phyloP scores from a whole-genome alignment of 2,113 vertebrate genomes.

The Crypturellus undulatus region DNA sequence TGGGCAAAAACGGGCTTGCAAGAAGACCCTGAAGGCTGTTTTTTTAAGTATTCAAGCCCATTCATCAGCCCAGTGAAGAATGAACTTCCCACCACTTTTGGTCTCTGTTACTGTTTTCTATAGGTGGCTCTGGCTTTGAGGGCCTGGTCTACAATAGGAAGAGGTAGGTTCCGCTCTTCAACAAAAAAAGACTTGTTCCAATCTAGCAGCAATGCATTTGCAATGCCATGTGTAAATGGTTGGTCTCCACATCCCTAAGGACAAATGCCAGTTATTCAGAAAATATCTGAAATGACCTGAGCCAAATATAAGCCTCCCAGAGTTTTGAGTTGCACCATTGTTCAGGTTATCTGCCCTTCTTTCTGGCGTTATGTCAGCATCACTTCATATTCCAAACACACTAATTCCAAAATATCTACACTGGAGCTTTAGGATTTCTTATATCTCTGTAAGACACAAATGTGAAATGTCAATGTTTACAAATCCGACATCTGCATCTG shows the following conservation, averaged over 20 bases:
- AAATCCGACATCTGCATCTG: slow-evolving; percentile 30
- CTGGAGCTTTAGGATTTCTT: slow-evolving; percentile 60
- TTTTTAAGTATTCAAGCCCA: neutral
- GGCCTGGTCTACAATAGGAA: neutral
- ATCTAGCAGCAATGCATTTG: neutral
- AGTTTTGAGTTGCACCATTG: neutral
- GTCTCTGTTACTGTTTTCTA: fast-evolving
- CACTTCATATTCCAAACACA: slow-evolving; percentile 9
- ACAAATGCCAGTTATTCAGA: neutral
- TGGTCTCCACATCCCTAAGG: neutral
- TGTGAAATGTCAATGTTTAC: slow-evolving; percentile 51
- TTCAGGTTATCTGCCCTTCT: slow-evolving; percentile 19
- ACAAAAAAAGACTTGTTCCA: neutral
- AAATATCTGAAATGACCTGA: slow-evolving; percentile 1
- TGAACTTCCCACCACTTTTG: neutral
- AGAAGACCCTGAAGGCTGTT: neutral
- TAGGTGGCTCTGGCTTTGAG: neutral
- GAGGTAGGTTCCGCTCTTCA: neutral
- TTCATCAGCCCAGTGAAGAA: neutral
- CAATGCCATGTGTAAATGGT: neutral
- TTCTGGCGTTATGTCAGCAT: slow-evolving; percentile 13
- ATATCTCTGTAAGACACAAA: slow-evolving; percentile 28
- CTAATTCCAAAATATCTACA: slow-evolving; percentile 66
- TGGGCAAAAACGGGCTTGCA: neutral
- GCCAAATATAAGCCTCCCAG: neutral